These are phyloP conservation scores for Mormyrus iriodes DNA, from an alignment of 2,113 vertebrate genomes.

Conservation along the genomic window DNA sequence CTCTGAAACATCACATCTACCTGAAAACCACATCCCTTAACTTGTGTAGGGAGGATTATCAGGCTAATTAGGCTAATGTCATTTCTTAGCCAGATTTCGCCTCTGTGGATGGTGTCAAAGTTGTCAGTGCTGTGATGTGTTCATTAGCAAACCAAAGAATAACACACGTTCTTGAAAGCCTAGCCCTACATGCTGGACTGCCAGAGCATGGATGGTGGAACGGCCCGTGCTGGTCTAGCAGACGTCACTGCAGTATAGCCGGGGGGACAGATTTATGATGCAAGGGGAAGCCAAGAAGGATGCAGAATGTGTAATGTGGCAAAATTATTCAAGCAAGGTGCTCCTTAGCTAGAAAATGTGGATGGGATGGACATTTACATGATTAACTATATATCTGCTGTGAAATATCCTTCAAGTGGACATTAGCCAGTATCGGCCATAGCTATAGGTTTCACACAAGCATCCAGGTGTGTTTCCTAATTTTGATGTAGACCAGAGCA, in stretches of 20 bases:
- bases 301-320: not conserved
- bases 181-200: not conserved
- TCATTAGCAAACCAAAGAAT: not conserved
- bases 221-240: not conserved
- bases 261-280: not conserved
- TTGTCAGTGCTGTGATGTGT: not conserved
- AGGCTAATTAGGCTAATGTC: not conserved
- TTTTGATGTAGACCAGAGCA: not conserved
- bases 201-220: not conserved
- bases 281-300: not conserved
- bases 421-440: not conserved
- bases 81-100: not conserved
- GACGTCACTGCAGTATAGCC: not conserved
- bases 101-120: not conserved
- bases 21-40: not conserved
- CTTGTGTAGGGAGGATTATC: not conserved
- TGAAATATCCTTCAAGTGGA: not conserved
- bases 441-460: not conserved
- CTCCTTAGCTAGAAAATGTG: not conserved
- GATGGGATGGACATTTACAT: not conserved
- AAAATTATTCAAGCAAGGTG: not conserved
- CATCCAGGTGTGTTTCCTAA: not conserved
- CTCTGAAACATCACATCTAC: not conserved
- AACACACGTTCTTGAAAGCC: not conserved
- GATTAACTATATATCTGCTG: not conserved